Conservation (phyloP, 2,113 vertebrate genomes). For the Ophthalmolycus amberensis region DNA sequence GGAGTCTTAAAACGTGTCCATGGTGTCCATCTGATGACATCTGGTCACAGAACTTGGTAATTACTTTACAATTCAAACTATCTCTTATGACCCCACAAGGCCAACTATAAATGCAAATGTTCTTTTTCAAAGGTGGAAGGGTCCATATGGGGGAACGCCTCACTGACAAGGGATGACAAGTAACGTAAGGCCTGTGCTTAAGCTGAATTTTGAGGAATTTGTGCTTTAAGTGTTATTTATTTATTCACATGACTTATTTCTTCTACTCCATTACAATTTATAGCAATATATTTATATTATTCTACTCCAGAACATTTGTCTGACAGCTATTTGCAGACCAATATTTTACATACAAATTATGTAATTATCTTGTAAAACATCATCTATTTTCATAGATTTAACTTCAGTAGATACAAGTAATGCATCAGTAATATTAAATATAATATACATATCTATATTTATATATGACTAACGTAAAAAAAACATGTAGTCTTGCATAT, state of each 20-base stretch:
- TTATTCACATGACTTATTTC: background rate
- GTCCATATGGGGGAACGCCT: background rate
- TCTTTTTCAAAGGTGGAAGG: background rate
- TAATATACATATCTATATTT: background rate
- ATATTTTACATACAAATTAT: background rate
- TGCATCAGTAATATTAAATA: background rate
- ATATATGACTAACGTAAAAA: background rate
- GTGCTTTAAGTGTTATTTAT: background rate
- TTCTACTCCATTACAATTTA: background rate
- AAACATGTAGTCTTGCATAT: background rate
- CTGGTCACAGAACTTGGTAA: constrained; percentile 1
- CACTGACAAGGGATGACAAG: background rate
- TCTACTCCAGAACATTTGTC: background rate
- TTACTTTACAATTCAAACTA: background rate
- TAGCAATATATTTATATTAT: background rate
- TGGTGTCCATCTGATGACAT: constrained; percentile 2
- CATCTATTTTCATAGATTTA: background rate
- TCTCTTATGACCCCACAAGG: background rate
- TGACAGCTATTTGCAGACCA: background rate
- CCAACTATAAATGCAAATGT: background rate
- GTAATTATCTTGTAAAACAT: background rate
- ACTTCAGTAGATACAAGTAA: too few relatives aligned
- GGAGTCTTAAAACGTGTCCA: constrained; percentile 17
- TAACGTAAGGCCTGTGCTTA: background rate
- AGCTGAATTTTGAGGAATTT: too few relatives aligned